Evolutionary conservation across 1,140 invertebrate genomes (phyloP).

Genomic region (Diachasma alloeum): DNA sequence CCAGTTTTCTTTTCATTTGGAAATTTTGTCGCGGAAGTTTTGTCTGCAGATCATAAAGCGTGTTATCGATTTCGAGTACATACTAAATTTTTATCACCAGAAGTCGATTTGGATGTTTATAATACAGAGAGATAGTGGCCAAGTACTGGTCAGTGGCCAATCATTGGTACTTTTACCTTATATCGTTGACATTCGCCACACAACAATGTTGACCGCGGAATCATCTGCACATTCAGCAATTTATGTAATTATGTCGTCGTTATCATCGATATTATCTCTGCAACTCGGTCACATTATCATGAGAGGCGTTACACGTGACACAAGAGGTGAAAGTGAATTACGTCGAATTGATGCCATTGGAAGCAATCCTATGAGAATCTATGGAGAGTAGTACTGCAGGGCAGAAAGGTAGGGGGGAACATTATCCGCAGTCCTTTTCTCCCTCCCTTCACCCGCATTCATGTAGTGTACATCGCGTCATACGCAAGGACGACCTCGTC

Average conservation of each 20-base stretch:
- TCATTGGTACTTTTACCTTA: no score
- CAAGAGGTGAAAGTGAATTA: not conserved
- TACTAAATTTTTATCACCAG: no score
- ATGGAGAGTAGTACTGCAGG: no score
- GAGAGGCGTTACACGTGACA: not conserved
- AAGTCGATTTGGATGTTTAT: no score
- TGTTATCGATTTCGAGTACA: no score
- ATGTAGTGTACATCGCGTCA: not conserved
- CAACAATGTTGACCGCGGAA: not conserved
- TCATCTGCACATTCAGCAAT: not conserved
- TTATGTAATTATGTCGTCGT: conserved; percentile 13
- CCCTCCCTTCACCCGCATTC: not conserved
- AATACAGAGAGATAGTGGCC: no score
- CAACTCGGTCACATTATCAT: conserved; percentile 25
- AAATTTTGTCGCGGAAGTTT: no score
- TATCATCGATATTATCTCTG: conserved; percentile 25
- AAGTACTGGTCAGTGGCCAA: no score
- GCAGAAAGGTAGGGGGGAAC: no score
- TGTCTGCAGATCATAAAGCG: no score
- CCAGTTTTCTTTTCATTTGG: no score
- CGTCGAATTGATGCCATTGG: conserved; percentile 27
- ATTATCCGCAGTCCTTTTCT: not conserved
- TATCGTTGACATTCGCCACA: no score
- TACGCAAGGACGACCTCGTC: conserved; percentile 12
- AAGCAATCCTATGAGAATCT: not conserved